Conservation (phyloP, 2,888 invertebrate species). For the Sminthurinus aureus region DNA sequence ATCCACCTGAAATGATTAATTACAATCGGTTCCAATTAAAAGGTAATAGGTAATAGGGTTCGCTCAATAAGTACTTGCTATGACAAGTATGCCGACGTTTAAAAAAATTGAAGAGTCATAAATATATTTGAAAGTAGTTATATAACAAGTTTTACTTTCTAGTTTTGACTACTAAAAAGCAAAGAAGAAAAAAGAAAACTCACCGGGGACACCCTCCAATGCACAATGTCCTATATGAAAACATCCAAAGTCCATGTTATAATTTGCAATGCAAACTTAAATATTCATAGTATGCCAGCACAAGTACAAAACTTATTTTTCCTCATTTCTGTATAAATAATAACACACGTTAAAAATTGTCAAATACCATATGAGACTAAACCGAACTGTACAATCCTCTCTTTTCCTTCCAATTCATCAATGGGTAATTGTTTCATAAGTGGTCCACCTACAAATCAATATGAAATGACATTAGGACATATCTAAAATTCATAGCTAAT, state of each 20-base stretch:
- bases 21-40: too few species aligned
- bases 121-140: neutral
- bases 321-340: neutral
- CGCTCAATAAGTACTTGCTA: neutral
- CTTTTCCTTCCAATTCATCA: conserved; percentile 14
- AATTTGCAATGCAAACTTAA: too few species aligned
- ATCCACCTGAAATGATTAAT: conserved; percentile 47
- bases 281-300: too few species aligned
- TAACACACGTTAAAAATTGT: neutral
- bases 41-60: too few species aligned
- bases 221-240: conserved; percentile 49
- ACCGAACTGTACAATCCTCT: conserved; percentile 50
- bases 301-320: neutral
- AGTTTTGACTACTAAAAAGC: neutral
- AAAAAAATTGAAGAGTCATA: too few species aligned
- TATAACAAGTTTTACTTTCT: neutral
- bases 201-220: conserved; percentile 54
- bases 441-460: conserved; percentile 30
- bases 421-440: conserved; percentile 41
- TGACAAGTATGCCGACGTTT: too few species aligned
- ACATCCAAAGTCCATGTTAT: conserved; percentile 33
- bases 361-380: conserved; percentile 51
- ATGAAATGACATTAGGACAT: too few species aligned
- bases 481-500: neutral
- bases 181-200: conserved; percentile 27